Percentiles rank a stretch among this genome's conserved stretches.
Evolutionary conservation across 2,113 vertebrate species (phyloP).

Genomic region (Dendrocopos noguchii): DNA sequence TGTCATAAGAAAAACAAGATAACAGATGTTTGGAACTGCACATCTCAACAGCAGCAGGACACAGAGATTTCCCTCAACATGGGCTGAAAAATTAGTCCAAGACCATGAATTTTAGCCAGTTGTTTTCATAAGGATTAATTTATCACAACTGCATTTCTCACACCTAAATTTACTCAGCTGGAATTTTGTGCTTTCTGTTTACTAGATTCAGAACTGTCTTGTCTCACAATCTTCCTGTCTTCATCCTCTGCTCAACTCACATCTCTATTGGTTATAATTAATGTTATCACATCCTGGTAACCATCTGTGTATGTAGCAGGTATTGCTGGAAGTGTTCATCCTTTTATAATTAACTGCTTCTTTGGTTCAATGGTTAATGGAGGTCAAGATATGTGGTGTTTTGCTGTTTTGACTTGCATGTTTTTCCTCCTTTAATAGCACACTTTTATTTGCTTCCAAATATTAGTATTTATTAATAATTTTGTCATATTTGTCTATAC

Average conservation of each 20-base stretch:
- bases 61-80: background rate
- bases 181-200: slow-evolving; percentile 45
- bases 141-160: slow-evolving; percentile 39
- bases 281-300: slow-evolving; percentile 68
- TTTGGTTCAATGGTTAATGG: slow-evolving; percentile 58
- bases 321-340: slow-evolving; percentile 58
- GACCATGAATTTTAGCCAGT: background rate
- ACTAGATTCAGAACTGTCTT: slow-evolving; percentile 62
- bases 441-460: slow-evolving; percentile 58
- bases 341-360: slow-evolving; percentile 70
- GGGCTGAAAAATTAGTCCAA: background rate
- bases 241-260: slow-evolving; percentile 56
- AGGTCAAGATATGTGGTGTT: slow-evolving; percentile 24
- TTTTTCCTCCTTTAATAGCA: slow-evolving; percentile 28
- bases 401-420: slow-evolving; percentile 41
- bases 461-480: background rate
- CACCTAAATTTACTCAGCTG: slow-evolving; percentile 14
- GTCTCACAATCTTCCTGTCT: slow-evolving; percentile 60
- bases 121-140: slow-evolving; percentile 50
- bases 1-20: background rate
- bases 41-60: background rate
- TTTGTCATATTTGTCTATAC: background rate
- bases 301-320: slow-evolving; percentile 15
- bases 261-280: slow-evolving; percentile 68
- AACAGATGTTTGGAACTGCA: background rate